Conservation (phyloP, 2,113 vertebrate species). For the Chloropsis hardwickii region DNA sequence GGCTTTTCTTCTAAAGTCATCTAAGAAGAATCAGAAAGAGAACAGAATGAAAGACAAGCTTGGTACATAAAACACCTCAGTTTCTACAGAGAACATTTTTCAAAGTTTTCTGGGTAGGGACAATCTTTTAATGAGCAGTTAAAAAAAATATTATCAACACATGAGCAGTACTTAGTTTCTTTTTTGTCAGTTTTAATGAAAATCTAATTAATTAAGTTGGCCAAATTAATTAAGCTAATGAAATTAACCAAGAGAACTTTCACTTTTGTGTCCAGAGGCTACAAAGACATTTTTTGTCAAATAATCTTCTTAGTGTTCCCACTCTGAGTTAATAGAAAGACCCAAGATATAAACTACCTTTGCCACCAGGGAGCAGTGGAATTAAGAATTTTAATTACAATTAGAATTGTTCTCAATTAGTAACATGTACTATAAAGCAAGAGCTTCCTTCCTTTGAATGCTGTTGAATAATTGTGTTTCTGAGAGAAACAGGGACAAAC, state of each 20-base stretch:
- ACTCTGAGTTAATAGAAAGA: not conserved
- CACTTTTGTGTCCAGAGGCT: constrained; percentile 23
- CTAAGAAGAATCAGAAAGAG: not conserved
- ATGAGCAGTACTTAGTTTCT: not conserved
- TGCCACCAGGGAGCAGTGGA: not conserved
- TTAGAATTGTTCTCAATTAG: constrained; percentile 6
- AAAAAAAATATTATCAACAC: not conserved
- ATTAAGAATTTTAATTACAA: constrained; percentile 31
- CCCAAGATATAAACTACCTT: not conserved
- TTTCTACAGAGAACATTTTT: not conserved
- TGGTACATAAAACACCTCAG: not conserved
- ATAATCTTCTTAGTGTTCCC: not conserved
- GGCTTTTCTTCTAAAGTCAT: not conserved
- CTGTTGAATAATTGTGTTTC: not conserved
- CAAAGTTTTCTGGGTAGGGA: not conserved
- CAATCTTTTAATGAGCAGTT: not conserved
- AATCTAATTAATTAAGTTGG: constrained; percentile 14
- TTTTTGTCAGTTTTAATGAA: not conserved
- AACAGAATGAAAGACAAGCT: not conserved
- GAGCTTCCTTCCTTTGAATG: not conserved
- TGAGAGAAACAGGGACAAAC: not conserved
- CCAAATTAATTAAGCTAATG: constrained; percentile 35
- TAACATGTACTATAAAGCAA: not conserved
- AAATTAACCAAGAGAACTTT: not conserved
- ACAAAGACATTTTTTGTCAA: not conserved